Evolutionary conservation across 2,888 invertebrate species (phyloP).

Genomic region (Lissonota sp.): DNA sequence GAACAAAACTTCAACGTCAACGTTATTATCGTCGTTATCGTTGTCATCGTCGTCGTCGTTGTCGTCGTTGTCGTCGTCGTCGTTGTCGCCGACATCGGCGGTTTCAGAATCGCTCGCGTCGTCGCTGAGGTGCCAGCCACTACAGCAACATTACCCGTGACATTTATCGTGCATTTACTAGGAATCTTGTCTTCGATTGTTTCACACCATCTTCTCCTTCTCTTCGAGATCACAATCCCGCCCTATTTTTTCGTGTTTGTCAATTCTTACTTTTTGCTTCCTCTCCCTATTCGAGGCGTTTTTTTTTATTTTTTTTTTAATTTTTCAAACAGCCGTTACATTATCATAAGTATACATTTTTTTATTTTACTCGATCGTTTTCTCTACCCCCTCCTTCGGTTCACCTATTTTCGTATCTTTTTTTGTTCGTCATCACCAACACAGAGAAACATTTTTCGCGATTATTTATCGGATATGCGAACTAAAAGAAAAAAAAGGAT

Average conservation of each 20-base stretch:
- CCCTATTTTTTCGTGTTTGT: conserved; percentile 54
- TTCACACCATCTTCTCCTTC: conserved; percentile 41
- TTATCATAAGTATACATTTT: conserved; percentile 5
- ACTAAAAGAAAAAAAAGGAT: too few species aligned
- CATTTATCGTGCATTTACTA: conserved; percentile 75
- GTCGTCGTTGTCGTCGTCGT: background rate
- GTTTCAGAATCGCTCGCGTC: conserved; percentile 41
- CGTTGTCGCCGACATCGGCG: conserved; percentile 29
- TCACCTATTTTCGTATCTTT: conserved; percentile 21
- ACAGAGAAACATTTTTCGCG: too few species aligned
- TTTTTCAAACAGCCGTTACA: conserved; percentile 7
- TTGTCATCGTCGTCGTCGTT: conserved; percentile 42
- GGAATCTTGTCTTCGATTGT: conserved; percentile 61
- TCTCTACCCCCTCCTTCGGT: conserved; percentile 39
- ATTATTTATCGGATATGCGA: too few species aligned
- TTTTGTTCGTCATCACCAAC: background rate
- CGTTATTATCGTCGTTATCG: conserved; percentile 20
- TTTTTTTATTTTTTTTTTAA: conserved; percentile 31
- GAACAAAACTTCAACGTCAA: conserved; percentile 36
- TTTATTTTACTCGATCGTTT: conserved; percentile 29
- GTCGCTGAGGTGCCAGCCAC: conserved; percentile 67
- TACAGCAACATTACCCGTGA: conserved; percentile 82
- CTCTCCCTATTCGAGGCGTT: conserved; percentile 18
- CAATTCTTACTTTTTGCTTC: conserved; percentile 48
- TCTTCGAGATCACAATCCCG: background rate